Conservation (phyloP, 2,888 invertebrate genomes). For the Troilus luridus region DNA sequence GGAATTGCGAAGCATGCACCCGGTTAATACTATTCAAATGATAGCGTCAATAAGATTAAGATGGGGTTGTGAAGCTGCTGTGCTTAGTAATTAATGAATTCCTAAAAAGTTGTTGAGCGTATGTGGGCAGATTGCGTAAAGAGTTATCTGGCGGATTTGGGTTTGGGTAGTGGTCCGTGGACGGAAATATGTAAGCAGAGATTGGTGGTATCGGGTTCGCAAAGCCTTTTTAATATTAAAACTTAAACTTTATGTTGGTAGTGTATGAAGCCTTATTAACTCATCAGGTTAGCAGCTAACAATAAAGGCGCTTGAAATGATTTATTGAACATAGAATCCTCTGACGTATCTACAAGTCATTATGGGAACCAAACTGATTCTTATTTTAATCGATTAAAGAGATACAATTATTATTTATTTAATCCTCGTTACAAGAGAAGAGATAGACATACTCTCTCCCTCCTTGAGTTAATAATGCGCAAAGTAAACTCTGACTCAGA, state of each 20-base stretch:
- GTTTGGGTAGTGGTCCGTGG: too few species aligned
- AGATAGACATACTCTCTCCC: neutral
- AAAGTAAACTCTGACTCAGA: slow-evolving; percentile 13
- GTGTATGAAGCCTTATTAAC: neutral
- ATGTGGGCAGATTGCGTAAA: too few species aligned
- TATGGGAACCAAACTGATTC: neutral
- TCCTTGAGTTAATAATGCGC: neutral
- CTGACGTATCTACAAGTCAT: neutral
- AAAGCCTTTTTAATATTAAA: neutral
- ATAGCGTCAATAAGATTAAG: too few species aligned
- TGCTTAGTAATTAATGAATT: too few species aligned
- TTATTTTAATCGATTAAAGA: neutral
- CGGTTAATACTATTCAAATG: too few species aligned
- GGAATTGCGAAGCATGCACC: too few species aligned
- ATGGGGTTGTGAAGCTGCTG: too few species aligned
- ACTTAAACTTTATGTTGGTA: neutral
- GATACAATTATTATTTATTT: neutral
- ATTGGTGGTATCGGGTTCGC: too few species aligned
- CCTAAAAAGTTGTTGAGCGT: too few species aligned
- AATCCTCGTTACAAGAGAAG: neutral
- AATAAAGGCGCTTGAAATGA: neutral
- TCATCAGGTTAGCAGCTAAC: neutral
- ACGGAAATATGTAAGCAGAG: too few species aligned
- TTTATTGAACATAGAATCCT: neutral
- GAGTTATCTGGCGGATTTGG: too few species aligned